These are phyloP conservation scores for Diprion similis DNA, from an alignment of 1,140 invertebrate species.

Conservation along the genomic window DNA sequence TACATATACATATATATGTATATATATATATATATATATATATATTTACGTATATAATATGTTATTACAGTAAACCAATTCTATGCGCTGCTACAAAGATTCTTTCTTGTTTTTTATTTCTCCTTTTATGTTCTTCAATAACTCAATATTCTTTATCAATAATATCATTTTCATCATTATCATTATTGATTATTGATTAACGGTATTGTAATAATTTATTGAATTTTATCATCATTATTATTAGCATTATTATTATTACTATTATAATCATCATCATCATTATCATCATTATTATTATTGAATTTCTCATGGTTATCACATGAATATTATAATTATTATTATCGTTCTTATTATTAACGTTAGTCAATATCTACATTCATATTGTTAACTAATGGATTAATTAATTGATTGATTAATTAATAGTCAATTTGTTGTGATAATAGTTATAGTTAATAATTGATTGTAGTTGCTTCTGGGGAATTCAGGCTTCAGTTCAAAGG, in stretches of 20 bases:
- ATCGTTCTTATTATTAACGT: background rate
- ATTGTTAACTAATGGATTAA: background rate
- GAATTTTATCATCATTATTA: background rate
- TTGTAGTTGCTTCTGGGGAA: constrained; percentile 34
- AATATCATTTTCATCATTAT: constrained; percentile 29
- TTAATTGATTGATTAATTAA: background rate
- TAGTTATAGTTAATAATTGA: constrained; percentile 56
- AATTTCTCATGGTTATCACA: background rate
- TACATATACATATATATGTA: constrained; percentile 27
- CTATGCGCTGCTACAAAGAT: constrained; percentile 52
- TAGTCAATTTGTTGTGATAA: background rate
- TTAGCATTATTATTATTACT: background rate
- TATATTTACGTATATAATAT: too few relatives aligned
- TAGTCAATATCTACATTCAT: background rate
- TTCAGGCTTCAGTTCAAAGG: constrained; percentile 7
- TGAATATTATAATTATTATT: background rate
- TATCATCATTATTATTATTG: background rate
- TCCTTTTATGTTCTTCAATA: constrained; percentile 25
- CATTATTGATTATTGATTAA: too few relatives aligned
- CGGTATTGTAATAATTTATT: too few relatives aligned
- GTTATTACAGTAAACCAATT: constrained; percentile 13
- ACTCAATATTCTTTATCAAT: constrained; percentile 11
- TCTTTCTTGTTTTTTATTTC: constrained; percentile 36
- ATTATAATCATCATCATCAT: background rate
- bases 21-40: too few relatives aligned